Base-by-base conservation (phyloP, 2,113 vertebrate genomes). In the Corythoichthys haematopterus region DNA sequence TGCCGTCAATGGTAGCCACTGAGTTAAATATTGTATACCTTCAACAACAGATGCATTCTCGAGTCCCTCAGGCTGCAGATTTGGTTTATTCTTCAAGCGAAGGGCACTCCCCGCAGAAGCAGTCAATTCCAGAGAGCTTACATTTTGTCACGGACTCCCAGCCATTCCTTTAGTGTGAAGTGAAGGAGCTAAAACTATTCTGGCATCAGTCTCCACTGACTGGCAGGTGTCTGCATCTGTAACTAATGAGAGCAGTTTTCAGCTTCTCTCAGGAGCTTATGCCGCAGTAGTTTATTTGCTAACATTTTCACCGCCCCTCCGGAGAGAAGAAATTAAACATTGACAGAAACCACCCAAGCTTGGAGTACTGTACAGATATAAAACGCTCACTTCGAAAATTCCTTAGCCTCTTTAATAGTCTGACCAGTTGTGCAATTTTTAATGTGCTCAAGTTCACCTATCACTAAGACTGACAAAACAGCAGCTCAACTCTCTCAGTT, bases 171-270 rank as follows among this genome's bases (percentile, higher is more conserved):
- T 38, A 67, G 73, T 65, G 71, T 82, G 80, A 38, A 62, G 74
- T 51, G 67, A 60, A 33, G 28, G 56, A 76, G 74, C 70, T 63
- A 65, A 84, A 79, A 74, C 69, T 77, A 70, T 67, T 65, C 50
- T 57, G 73, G 65, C 75, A 65, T 70, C 45, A 62, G 77, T 85
- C 84, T 83, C 85, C 66, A 66, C 74, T 80, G 84, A 85, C 74
- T 80, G 84, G 76, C 76, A 82, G 82, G 65, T 78, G 78, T 79
- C 85, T 79, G 76, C 70, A 83, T 83, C 77, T 83, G 87, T 89
- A 80, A 88, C 88, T 89, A 87, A 89, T 88, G 80, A 85, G 84
- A 79, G 70, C 69, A 60, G 68, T 47, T 83, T 84, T 85, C 80
- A 77, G 66, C 69, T 76, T 72, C 79, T 78, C 84, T 84, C 79